phyloP scores from a whole-genome alignment of 2,797 vertebrate genomes.

The Percopsis omiscomaycus region DNA sequence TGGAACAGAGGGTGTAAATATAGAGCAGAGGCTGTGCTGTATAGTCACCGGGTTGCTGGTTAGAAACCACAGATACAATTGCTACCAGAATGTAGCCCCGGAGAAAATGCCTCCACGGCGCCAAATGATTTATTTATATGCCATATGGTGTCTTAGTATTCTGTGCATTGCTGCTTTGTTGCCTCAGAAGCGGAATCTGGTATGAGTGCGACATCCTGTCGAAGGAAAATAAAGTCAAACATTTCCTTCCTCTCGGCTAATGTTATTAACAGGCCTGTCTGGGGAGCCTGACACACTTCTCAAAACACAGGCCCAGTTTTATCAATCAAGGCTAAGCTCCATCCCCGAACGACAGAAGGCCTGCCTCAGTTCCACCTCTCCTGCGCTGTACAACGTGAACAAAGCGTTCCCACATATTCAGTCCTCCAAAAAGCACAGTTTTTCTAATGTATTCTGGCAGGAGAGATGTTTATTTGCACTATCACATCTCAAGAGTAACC shows the following conservation, averaged over 20 bases:
- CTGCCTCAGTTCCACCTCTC: conserved; percentile 41
- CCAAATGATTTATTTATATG: conserved; percentile 43
- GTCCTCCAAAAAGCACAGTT: conserved; percentile 25
- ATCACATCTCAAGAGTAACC: conserved; percentile 54
- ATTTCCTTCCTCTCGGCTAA: conserved; percentile 39
- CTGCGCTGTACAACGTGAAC: conserved; percentile 37
- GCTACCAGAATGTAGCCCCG: conserved; percentile 14
- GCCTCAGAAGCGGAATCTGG: conserved; percentile 39
- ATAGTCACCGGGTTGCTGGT: conserved; percentile 11
- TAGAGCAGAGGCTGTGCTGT: not conserved
- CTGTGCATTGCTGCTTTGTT: conserved; percentile 27
- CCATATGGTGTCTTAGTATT: conserved; percentile 34
- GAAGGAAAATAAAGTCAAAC: conserved; percentile 36
- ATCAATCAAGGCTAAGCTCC: conserved; percentile 43
- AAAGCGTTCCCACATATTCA: conserved; percentile 16
- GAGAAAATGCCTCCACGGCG: conserved; percentile 10
- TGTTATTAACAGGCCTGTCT: conserved; percentile 47
- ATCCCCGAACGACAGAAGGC: conserved; percentile 38
- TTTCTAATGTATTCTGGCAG: conserved; percentile 44
- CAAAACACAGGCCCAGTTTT: conserved; percentile 43
- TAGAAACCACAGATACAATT: conserved; percentile 4
- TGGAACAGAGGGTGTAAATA: too few relatives aligned
- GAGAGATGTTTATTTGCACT: conserved; percentile 61
- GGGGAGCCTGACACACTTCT: conserved; percentile 53
- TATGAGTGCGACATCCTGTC: conserved; percentile 41